Conservation (phyloP, 2,888 invertebrate genomes). For the Lycophotia porphyrea region DNA sequence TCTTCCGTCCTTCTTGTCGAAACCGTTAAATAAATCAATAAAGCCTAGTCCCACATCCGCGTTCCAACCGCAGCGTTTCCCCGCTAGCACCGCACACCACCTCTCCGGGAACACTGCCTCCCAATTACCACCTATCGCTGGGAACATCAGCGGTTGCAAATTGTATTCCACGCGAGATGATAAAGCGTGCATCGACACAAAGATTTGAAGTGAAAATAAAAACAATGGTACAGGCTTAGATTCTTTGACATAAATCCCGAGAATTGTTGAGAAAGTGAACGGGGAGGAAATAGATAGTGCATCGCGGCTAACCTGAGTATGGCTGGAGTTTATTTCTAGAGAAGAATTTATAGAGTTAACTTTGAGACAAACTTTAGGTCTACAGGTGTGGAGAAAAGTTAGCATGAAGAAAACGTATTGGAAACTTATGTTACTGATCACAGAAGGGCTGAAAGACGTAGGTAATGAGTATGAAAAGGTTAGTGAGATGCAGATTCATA, state of each 20-base stretch:
- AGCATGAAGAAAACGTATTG: not conserved
- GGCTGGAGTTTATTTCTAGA: constrained; percentile 24
- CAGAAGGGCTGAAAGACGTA: not conserved
- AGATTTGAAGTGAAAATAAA: constrained; percentile 75
- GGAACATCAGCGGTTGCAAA: constrained; percentile 86
- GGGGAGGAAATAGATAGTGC: constrained; percentile 45
- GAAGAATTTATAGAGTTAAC: constrained; percentile 28
- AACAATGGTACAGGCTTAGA: constrained; percentile 70
- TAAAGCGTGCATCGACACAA: constrained; percentile 80
- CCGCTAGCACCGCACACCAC: constrained; percentile 16
- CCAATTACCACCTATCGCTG: constrained; percentile 87
- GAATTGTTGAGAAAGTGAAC: constrained; percentile 62
- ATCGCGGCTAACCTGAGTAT: constrained; percentile 33
- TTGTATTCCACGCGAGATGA: constrained; percentile 77
- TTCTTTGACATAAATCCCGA: constrained; percentile 61
- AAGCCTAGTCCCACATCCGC: constrained; percentile 13
- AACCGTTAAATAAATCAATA: not conserved
- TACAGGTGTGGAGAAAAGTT: not conserved
- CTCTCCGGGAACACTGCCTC: constrained; percentile 64
- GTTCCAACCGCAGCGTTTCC: constrained; percentile 56
- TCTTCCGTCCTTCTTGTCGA: not conserved
- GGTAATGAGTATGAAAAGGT: not conserved
- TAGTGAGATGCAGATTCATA: not conserved
- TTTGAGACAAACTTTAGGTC: not conserved
- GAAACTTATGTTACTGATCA: not conserved